Evolutionary conservation across 2,888 invertebrate genomes (phyloP), one percentile per base, ranked within the genome.

Genomic region (Orthosia cruda): DNA sequence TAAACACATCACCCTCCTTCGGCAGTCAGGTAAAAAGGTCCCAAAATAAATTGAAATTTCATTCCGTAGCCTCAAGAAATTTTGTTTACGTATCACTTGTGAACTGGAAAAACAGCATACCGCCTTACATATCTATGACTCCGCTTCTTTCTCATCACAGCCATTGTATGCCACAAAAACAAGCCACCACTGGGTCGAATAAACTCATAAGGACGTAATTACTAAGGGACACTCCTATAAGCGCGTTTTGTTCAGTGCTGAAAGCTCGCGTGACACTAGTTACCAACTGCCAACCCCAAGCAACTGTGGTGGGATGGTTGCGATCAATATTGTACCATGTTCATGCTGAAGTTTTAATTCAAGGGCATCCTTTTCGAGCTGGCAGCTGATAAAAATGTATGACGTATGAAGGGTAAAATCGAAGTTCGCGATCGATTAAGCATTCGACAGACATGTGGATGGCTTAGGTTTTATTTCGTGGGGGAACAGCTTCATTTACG

Each of bases 261-360:
- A 90, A 88, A 89, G 90, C 80, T 95, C 91, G 95, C 95, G 95
- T 95, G 95, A 91, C 94, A 88, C 88, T 88, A 80, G 88, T 89
- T 86, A 91, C 89, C 90, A 87, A 82, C 75, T 86, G 90, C 89
- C 90, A 87, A 82, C 75, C 81, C 83, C 50, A 70, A 76, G 79
- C 72, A 72, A 85, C 85, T 74, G 78, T 77, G 68, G 81, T 57
- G 78, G 89, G 90, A 91, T 92, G 88, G 90, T 87, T 81, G 84
- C 90, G 93, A 93, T 93, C 93, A 91, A 93, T 93, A 94, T 85
- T 85, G 84, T 88, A 89, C 87, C 88, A 87, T 83, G 87, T 83
- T 87, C 82, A 86, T 77, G 74, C 85, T 89, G 74, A 90, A 89
- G 88, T 91, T 91, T 89, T 86, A 86, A 88, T 89, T 91, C 92